phyloP scores from a whole-genome alignment of 2,797 vertebrate genomes.

The Otolemur crassicaudatus region DNA sequence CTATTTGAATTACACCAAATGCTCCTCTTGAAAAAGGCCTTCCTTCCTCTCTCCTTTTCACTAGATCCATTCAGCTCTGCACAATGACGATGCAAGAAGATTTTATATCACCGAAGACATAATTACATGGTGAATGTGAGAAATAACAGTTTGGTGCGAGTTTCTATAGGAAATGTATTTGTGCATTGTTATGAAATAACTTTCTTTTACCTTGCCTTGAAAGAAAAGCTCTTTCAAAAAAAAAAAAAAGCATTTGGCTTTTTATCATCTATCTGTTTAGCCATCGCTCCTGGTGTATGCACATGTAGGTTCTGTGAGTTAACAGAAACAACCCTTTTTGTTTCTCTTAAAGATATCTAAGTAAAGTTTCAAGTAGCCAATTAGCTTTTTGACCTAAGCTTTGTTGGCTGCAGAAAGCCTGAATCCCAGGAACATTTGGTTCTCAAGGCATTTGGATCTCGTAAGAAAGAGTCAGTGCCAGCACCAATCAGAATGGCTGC shows the following conservation, averaged over 20 bases:
- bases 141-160: constrained; percentile 41
- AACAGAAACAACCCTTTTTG: constrained; percentile 84
- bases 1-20: constrained; percentile 13
- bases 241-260: constrained; percentile 36
- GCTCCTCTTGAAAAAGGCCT: neutral
- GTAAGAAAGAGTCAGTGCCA: constrained; percentile 82
- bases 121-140: neutral
- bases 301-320: constrained; percentile 16
- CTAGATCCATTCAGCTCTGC: constrained; percentile 10
- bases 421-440: constrained; percentile 89
- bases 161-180: constrained; percentile 61
- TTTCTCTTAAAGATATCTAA: constrained; percentile 86
- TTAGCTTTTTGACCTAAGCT: constrained; percentile 88
- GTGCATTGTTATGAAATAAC: constrained; percentile 58
- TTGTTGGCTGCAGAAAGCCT: constrained; percentile 87
- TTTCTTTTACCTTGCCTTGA: constrained; percentile 36
- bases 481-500: constrained; percentile 86
- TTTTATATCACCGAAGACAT: constrained; percentile 49
- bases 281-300: constrained; percentile 68
- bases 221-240: constrained; percentile 57
- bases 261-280: constrained; percentile 75
- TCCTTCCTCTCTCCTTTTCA: neutral
- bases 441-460: constrained; percentile 88
- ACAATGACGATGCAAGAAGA: constrained; percentile 27
- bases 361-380: constrained; percentile 88